Base-by-base conservation (phyloP, 2,888 invertebrate species). In the Barypeithes pellucidus region DNA sequence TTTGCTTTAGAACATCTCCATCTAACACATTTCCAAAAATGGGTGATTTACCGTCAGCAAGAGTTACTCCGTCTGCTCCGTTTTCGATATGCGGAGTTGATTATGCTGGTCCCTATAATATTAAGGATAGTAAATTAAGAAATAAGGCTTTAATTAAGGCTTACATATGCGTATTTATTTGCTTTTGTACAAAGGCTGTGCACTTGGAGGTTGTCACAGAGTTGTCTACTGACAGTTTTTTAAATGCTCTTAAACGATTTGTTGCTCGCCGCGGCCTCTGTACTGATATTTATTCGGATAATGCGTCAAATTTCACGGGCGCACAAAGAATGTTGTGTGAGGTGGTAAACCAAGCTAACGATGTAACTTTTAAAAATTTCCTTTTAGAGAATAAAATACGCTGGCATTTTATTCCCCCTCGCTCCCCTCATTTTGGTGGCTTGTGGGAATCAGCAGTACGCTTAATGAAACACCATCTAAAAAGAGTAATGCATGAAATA, bases 321-420 rank as follows among this genome's bases (percentile, higher is more conserved):
- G 72, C 67, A 22, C 20, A 70, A 43, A 75, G 39, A 16, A 11
- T 36, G 5, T 20, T 65, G 14, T n/a, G 0, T 20, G 22, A 43
- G 4, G 16, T 63, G 24, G 29, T 41, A 8, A 66, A 66, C 14
- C 20, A 20, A 12, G 41, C 16, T 54, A 69, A 69, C 4, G 50
- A 33, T n/a, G 24, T n/a, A 14, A 47, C 62, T 14, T 62, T 61
- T 50, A 20, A 20, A 24, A 36, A 50, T 8, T 69, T 62, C 36
- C 39, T 69, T 9, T 43, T 33, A 24, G 45, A 47, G 14, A 62
- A 39, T 22, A 36, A 75, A 68, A 70, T 65, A 43, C 36, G 16
- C 0, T 83, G 82, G 82, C 73, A 80, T 45, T 84, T 82, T 63
- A 80, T 78, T 41, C 81, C 81, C 2, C 78, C 83, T 9, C 41